Evolutionary conservation across 1,140 invertebrate genomes (phyloP).

Genomic region (Cotesia vestalis): DNA sequence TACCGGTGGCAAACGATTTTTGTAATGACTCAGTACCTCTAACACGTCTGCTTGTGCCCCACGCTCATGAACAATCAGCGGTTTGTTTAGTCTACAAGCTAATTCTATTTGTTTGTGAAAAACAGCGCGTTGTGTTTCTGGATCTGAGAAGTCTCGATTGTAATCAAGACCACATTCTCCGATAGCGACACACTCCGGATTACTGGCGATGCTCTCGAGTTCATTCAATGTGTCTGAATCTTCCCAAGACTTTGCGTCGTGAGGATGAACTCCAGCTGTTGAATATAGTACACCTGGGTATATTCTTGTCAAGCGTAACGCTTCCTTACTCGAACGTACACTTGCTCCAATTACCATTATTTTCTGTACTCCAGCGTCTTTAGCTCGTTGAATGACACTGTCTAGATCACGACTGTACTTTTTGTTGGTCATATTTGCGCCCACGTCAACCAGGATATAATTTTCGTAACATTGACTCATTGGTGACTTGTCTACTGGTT

Average conservation of each 20-base stretch:
- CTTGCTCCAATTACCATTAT: slow-evolving; percentile 94
- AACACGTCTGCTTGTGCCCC: slow-evolving; percentile 87
- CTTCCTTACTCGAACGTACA: slow-evolving; percentile 89
- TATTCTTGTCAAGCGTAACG: slow-evolving; percentile 84
- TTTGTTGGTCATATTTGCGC: slow-evolving; percentile 94
- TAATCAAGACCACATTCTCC: slow-evolving; percentile 96
- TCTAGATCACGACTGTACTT: slow-evolving; percentile 93
- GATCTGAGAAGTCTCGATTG: slow-evolving; percentile 92
- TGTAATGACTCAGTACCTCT: slow-evolving; percentile 67
- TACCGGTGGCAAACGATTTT: slow-evolving; percentile 76
- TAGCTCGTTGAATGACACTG: slow-evolving; percentile 89
- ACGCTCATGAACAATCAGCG: slow-evolving; percentile 91
- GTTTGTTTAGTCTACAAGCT: slow-evolving; percentile 86
- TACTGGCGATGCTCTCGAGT: slow-evolving; percentile 76
- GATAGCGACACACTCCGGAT: slow-evolving; percentile 91
- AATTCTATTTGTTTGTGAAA: slow-evolving; percentile 91
- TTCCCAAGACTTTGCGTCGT: slow-evolving; percentile 94
- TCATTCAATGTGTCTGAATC: slow-evolving; percentile 76
- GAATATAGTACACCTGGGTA: slow-evolving; percentile 91
- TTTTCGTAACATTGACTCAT: slow-evolving; percentile 80
- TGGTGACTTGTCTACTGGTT: slow-evolving; percentile 42
- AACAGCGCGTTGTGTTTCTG: slow-evolving; percentile 83
- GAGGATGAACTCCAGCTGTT: slow-evolving; percentile 93
- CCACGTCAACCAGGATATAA: slow-evolving; percentile 91
- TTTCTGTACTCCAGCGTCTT: slow-evolving; percentile 93